Evolutionary conservation across 2,888 invertebrate genomes (phyloP).

Genomic region (Aethes cnicana): DNA sequence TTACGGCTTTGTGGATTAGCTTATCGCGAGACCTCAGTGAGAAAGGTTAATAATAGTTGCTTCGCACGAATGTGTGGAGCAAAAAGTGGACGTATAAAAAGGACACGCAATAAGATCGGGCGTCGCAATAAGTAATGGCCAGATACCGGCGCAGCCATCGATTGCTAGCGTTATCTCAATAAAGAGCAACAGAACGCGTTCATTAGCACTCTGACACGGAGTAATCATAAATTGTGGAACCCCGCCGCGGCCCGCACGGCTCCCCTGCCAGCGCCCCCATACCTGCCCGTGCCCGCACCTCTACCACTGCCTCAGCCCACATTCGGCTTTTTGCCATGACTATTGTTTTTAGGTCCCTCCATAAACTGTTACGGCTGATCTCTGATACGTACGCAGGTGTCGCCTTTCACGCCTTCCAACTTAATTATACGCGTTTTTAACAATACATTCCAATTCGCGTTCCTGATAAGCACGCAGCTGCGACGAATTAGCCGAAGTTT

Average conservation of each 20-base stretch:
- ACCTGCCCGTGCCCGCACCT: conserved; percentile 48
- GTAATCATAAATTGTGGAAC: conserved; percentile 80
- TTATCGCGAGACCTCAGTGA: conserved; percentile 56
- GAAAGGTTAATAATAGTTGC: conserved; percentile 66
- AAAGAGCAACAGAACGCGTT: conserved; percentile 80
- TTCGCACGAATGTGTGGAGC: conserved; percentile 63
- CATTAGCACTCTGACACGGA: conserved; percentile 80
- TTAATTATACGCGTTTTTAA: conserved; percentile 74
- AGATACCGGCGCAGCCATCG: conserved; percentile 51
- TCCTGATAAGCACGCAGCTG: conserved; percentile 69
- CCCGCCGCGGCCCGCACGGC: conserved; percentile 75
- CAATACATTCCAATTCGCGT: conserved; percentile 65
- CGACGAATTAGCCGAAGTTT: conserved; percentile 55
- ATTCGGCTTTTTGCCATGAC: conserved; percentile 77
- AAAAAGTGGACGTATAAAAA: conserved; percentile 64
- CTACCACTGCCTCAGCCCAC: conserved; percentile 53
- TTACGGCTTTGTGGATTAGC: conserved; percentile 61
- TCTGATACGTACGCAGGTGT: conserved; percentile 75
- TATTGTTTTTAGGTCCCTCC: conserved; percentile 76
- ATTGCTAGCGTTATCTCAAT: conserved; percentile 79
- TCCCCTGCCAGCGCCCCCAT: conserved; percentile 61
- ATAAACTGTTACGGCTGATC: conserved; percentile 77
- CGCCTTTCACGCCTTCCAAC: conserved; percentile 72
- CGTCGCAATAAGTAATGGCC: conserved; percentile 72
- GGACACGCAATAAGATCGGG: conserved; percentile 68